Evolutionary conservation across 1,140 invertebrate genomes (phyloP).

Genomic region (Penaeus vannamei): DNA sequence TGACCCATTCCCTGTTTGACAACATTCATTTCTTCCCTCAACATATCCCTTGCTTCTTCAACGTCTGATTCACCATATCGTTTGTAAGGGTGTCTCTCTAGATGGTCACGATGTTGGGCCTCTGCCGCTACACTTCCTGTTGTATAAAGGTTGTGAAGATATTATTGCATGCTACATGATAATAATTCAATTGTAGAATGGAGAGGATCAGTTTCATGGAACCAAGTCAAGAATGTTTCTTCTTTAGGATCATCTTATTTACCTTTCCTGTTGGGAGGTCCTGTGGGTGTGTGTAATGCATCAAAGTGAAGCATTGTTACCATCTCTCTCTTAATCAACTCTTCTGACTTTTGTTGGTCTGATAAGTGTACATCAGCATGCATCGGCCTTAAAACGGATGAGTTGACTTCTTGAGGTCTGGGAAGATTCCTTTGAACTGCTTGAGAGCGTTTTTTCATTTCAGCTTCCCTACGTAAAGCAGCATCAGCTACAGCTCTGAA

Average conservation of each 20-base stretch:
- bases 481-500: constrained; percentile 69
- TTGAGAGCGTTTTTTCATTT: constrained; percentile 86
- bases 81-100: constrained; percentile 65
- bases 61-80: constrained; percentile 67
- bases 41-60: constrained; percentile 76
- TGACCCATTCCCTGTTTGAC: constrained; percentile 96
- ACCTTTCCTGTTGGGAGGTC: constrained; percentile 45
- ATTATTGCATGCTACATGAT: background rate
- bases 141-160: background rate
- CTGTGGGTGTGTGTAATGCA: constrained; percentile 74
- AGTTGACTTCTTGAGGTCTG: constrained; percentile 89
- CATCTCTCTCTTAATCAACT: constrained; percentile 98
- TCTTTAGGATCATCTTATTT: background rate
- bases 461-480: constrained; percentile 73
- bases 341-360: constrained; percentile 90
- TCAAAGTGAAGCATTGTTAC: constrained; percentile 95
- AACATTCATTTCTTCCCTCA: constrained; percentile 88
- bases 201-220: no score
- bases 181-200: background rate
- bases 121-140: constrained; percentile 57
- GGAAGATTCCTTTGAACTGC: constrained; percentile 92
- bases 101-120: constrained; percentile 62
- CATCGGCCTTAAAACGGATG: constrained; percentile 82
- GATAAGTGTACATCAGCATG: constrained; percentile 82
- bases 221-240: no score